Evolutionary conservation across 2,113 vertebrate genomes (phyloP), one percentile per base, ranked within the genome.

Genomic region (Microcebus ravelobensis): DNA sequence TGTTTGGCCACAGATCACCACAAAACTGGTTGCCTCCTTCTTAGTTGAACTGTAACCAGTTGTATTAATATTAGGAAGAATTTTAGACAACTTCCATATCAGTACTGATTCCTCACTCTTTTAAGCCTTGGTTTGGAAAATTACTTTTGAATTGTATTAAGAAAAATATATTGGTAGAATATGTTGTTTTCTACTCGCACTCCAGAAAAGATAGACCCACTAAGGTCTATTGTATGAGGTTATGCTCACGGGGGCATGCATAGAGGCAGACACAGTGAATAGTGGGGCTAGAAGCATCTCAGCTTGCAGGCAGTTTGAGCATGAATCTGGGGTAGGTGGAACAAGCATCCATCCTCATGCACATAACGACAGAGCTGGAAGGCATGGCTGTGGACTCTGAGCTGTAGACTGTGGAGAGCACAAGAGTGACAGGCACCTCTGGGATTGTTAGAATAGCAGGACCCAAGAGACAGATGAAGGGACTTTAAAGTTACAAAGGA

Each of bases 211-310:
- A 79, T 0, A 70, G n/a, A 45, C 4, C 9, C 8, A 2, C 50
- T 5, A 13, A 90, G 39, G 59, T 13, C 73, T 20, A 15, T 1
- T 0, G 25, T 23, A 45, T n/a, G 6, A 87, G 52, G 25, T 8
- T 29, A 1, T 0, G 0, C 7, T 61, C 59, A 9, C 8, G 11
- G 70, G 3, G 2, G 4, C 23, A 1, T 0, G 1, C 1, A 0
- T 1, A 8, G 23, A 70, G 2, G n/a, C 8, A 68, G 45, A 17
- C 21, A 9, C 8, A 17, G 25, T 0, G 3, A 70, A 21, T 12
- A 3, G 18, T 12, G 13, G 45, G 39, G 4, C 14, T 1, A 18
- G 15, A 11, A 48, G 3, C 17, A 27, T 12, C 50, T 74, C 15
- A 4, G 10, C 7, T 9, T 1, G 8, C 3, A 1, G 6, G 15